These are phyloP conservation scores for Physocephala rufipes DNA, from an alignment of 2,888 invertebrate species.

Conservation along the genomic window DNA sequence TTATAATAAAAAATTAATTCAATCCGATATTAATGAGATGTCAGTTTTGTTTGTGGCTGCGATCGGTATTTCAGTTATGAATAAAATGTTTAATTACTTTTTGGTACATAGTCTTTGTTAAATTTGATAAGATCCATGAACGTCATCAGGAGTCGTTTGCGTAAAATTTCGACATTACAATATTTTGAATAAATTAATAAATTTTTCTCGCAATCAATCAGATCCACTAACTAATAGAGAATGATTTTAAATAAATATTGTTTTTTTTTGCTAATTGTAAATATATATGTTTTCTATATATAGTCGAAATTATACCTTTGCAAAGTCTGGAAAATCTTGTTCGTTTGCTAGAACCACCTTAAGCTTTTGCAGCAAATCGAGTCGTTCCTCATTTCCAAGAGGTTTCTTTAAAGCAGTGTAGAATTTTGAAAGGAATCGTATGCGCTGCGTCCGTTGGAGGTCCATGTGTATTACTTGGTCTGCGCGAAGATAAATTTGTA, in stretches of 20 bases:
- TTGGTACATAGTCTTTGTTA: slow-evolving; percentile 49
- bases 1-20: too few species aligned
- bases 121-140: slow-evolving; percentile 63
- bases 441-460: slow-evolving; percentile 81
- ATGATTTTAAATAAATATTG: neutral
- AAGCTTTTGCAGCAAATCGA: slow-evolving; percentile 76
- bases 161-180: slow-evolving; percentile 59
- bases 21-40: neutral
- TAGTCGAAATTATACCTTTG: slow-evolving; percentile 52
- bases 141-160: slow-evolving; percentile 58
- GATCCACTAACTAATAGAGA: slow-evolving; percentile 55
- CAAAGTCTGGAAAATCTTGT: slow-evolving; percentile 55
- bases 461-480: slow-evolving; percentile 77
- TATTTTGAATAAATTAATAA: slow-evolving; percentile 58
- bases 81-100: slow-evolving; percentile 46
- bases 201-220: slow-evolving; percentile 63
- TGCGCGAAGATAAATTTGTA: slow-evolving; percentile 36
- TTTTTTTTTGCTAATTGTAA: neutral
- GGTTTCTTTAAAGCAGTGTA: slow-evolving; percentile 74
- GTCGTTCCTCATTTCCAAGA: slow-evolving; percentile 72
- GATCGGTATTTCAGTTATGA: neutral
- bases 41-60: neutral
- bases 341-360: slow-evolving; percentile 69
- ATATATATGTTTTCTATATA: neutral
- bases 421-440: slow-evolving; percentile 77